Conservation (phyloP, 2,797 vertebrate species). For the Sorex maritimensis region DNA sequence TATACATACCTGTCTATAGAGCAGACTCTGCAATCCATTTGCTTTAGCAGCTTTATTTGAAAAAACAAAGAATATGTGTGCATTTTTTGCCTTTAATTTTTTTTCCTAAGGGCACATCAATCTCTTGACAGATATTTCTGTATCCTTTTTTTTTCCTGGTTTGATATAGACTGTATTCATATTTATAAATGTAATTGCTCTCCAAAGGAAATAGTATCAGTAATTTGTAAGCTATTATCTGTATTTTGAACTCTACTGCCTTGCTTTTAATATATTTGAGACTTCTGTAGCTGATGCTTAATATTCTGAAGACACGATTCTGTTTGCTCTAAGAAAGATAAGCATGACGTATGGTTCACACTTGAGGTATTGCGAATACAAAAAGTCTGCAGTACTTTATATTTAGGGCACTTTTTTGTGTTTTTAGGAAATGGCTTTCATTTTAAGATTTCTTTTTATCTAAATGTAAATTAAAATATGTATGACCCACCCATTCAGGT, state of each 20-base stretch:
- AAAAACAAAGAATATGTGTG: conserved; percentile 53
- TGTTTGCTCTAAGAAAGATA: conserved; percentile 90
- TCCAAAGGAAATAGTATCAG: conserved; percentile 86
- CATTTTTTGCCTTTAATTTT: conserved; percentile 65
- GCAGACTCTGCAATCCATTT: conserved; percentile 51
- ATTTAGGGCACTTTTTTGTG: conserved; percentile 79
- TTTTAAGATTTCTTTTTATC: conserved; percentile 83
- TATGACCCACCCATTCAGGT: neutral
- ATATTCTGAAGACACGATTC: conserved; percentile 87
- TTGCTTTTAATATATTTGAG: conserved; percentile 88
- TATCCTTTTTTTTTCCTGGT: conserved; percentile 80
- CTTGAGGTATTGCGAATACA: conserved; percentile 89
- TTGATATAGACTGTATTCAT: conserved; percentile 87
- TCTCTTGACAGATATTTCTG: conserved; percentile 79
- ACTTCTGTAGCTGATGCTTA: conserved; percentile 88
- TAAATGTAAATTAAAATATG: conserved; percentile 79
- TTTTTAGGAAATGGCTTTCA: conserved; percentile 83
- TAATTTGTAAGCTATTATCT: conserved; percentile 90
- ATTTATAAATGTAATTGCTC: conserved; percentile 88
- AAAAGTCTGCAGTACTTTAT: conserved; percentile 84
- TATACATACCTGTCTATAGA: conserved; percentile 69
- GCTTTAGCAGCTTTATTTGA: conserved; percentile 60
- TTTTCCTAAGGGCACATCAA: conserved; percentile 70
- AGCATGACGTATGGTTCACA: conserved; percentile 90
- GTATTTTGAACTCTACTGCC: conserved; percentile 88